Conservation (phyloP, 2,113 vertebrate species). For the Tetrao urogallus region DNA sequence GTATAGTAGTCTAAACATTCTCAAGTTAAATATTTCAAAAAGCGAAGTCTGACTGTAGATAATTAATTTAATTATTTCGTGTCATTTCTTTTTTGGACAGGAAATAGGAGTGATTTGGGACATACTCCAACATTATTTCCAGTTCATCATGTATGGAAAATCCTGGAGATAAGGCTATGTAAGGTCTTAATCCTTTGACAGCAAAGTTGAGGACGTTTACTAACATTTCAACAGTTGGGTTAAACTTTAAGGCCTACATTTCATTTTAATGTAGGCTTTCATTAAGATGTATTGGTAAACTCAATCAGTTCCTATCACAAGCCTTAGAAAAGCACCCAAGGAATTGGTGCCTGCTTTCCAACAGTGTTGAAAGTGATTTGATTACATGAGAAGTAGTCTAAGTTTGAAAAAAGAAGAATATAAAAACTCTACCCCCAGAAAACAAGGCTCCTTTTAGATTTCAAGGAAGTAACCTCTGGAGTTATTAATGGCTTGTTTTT, state of each 20-base stretch:
- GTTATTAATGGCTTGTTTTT: not conserved
- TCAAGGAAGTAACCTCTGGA: not conserved
- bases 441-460: not conserved
- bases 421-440: rapidly evolving
- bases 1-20: not conserved
- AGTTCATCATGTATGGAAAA: not conserved
- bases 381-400: not conserved
- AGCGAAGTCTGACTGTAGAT: not conserved
- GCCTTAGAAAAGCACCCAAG: not conserved
- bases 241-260: not conserved
- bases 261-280: not conserved
- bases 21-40: not conserved
- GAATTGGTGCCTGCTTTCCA: not conserved
- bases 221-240: not conserved
- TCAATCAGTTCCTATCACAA: no score
- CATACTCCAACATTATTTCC: not conserved
- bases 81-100: not conserved
- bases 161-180: not conserved
- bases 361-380: not conserved
- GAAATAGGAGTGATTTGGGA: not conserved
- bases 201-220: not conserved
- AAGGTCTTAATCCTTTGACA: not conserved
- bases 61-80: not conserved
- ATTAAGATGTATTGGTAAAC: not conserved
- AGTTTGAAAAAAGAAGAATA: not conserved